phyloP scores from a whole-genome alignment of 2,888 invertebrate species.

The Aromia moschata region DNA sequence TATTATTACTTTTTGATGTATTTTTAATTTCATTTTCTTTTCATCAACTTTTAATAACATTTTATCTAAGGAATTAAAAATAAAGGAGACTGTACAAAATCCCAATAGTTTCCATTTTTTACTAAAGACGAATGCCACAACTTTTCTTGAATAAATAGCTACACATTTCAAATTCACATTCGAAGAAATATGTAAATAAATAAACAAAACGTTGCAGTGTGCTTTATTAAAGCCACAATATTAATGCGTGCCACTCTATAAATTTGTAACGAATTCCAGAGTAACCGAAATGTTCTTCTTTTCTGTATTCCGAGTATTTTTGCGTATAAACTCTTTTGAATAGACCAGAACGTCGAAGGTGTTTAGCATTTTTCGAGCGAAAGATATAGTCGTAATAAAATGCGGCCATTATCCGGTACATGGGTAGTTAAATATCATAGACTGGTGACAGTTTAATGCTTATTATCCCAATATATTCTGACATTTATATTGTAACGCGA shows the following conservation, averaged over 20 bases:
- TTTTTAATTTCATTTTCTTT: too few relatives aligned
- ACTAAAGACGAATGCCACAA: too few relatives aligned
- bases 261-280: not conserved
- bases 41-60: too few relatives aligned
- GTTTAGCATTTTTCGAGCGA: constrained; percentile 30
- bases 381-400: constrained; percentile 33
- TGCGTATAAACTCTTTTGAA: not conserved
- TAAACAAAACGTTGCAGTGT: not conserved
- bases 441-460: constrained; percentile 40
- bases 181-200: too few relatives aligned
- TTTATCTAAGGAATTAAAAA: too few relatives aligned
- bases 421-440: constrained; percentile 34
- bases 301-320: not conserved
- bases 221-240: not conserved
- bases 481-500: constrained; percentile 31
- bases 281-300: not conserved
- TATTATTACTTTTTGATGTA: too few relatives aligned
- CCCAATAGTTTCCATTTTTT: too few relatives aligned
- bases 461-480: constrained; percentile 34
- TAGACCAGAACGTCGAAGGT: constrained; percentile 20
- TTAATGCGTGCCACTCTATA: not conserved
- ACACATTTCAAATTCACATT: too few relatives aligned
- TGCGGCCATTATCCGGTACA: not conserved
- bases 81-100: too few relatives aligned
- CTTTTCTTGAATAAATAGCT: too few relatives aligned